phyloP scores from a whole-genome alignment of 2,113 vertebrate species.

The Herpetotheres cachinnans region DNA sequence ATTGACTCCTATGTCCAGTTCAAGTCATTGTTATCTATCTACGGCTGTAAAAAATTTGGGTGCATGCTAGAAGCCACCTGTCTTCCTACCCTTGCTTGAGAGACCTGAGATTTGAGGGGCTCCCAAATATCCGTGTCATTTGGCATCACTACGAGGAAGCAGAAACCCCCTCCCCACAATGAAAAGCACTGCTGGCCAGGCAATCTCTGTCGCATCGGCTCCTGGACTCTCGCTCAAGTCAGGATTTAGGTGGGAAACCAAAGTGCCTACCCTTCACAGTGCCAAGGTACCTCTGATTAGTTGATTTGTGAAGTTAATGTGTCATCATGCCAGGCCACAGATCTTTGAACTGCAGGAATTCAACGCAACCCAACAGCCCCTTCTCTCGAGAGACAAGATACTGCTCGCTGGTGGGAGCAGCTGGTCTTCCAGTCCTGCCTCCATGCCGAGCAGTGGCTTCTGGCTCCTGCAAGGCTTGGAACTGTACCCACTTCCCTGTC shows the following conservation, averaged over 20 bases:
- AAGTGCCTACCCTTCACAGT: background rate
- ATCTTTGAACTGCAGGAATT: background rate
- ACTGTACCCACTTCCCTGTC: background rate
- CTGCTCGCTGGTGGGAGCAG: background rate
- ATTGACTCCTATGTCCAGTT: background rate
- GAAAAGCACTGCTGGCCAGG: background rate
- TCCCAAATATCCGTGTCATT: background rate
- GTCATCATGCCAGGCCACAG: fast-evolving
- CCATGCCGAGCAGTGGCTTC: background rate
- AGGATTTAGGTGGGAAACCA: background rate
- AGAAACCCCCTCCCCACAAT: background rate
- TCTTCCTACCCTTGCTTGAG: background rate
- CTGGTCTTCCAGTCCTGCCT: background rate
- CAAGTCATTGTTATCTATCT: background rate
- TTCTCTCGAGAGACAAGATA: background rate
- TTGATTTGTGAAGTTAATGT: background rate
- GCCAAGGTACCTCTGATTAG: background rate
- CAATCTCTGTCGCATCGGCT: fast-evolving
- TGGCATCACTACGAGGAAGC: background rate
- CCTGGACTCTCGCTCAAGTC: background rate
- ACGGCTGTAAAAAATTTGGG: background rate
- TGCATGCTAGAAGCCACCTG: background rate
- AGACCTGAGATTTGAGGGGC: background rate
- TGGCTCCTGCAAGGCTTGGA: background rate
- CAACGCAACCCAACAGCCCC: background rate